phyloP scores from a whole-genome alignment of 1,140 invertebrate species.

The Drepana arcuata region DNA sequence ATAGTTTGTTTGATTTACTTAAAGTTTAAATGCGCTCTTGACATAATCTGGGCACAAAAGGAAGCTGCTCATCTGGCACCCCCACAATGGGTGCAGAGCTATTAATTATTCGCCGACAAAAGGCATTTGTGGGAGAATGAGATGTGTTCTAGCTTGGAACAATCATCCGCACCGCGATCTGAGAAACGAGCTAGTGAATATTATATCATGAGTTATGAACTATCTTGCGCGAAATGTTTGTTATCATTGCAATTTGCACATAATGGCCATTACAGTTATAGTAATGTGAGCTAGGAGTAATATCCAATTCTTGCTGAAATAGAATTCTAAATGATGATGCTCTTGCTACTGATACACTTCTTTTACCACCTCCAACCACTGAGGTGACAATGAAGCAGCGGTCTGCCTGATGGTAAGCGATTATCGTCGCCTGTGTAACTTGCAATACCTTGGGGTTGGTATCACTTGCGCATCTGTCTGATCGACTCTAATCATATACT shows the following conservation, averaged over 20 bases:
- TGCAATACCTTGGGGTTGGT: no score
- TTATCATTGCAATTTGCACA: no score
- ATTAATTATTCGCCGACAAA: slow-evolving; percentile 37
- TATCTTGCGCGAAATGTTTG: slow-evolving; percentile 7
- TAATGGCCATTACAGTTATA: neutral
- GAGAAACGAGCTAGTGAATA: slow-evolving; percentile 11
- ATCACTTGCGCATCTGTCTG: no score
- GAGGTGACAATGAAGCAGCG: no score
- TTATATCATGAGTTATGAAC: slow-evolving; percentile 10
- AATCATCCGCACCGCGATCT: slow-evolving; percentile 10
- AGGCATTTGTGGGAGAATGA: slow-evolving; percentile 15
- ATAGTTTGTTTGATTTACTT: slow-evolving; percentile 20
- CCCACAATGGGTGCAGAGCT: slow-evolving; percentile 27
- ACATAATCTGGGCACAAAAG: slow-evolving; percentile 34
- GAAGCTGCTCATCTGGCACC: slow-evolving; percentile 19
- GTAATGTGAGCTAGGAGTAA: neutral
- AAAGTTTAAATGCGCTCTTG: slow-evolving; percentile 22
- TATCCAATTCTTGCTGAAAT: neutral
- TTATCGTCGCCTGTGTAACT: no score
- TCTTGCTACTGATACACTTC: no score
- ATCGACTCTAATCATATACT: no score
- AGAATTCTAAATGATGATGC: no score
- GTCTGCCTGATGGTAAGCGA: no score
- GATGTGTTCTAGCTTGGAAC: slow-evolving; percentile 10
- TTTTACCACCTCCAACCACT: no score